Evolutionary conservation across 2,797 vertebrate genomes (phyloP), one percentile per base, ranked within the genome.

Genomic region (Fistularia commersonii): DNA sequence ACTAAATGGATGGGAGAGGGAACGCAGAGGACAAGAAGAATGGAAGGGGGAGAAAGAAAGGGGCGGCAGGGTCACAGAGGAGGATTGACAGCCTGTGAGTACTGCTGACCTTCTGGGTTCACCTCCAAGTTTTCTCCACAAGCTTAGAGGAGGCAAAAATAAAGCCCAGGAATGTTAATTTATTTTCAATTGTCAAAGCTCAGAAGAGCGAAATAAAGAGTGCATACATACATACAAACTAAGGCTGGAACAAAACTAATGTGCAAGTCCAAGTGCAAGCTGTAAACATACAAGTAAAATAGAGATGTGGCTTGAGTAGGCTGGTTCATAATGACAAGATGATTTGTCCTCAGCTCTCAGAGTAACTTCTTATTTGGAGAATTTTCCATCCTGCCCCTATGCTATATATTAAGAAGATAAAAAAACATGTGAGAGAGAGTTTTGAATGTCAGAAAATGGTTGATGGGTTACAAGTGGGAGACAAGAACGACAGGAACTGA

Each of bases 101-200:
- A 75, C 55, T 72, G 82, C 81, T 90, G 89, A 91, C 90, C 90
- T 85, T 79, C 75, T 57, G 76, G 78, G 72, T 85, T 85, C 59
- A 77, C 80, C 85, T 84, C 85, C 73, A 79, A 85, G 82, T 85
- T 88, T 87, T 85, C 86, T 88, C 74, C 69, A 70, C 81, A 48
- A 77, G 85, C 87, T 90, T 87, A 87, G 78, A 80, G 80, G 65
- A 79, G 77, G 76, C 78, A 57, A 77, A 85, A 83, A 90, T 88
- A 90, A 91, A 89, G 88, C 87, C 66, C 54, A 83, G 79, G 90
- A 91, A 91, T 90, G 89, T 90, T 91, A 91, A 90, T 90, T 91
- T 89, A 91, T 90, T 90, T 90, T 89, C 88, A 84, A 90, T 90
- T 88, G 87, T 89, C 82, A 67, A 50, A 56, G 34, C 59, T 33